Conservation (phyloP, 2,113 vertebrate genomes). For the Rhinopomastus cyanomelas region DNA sequence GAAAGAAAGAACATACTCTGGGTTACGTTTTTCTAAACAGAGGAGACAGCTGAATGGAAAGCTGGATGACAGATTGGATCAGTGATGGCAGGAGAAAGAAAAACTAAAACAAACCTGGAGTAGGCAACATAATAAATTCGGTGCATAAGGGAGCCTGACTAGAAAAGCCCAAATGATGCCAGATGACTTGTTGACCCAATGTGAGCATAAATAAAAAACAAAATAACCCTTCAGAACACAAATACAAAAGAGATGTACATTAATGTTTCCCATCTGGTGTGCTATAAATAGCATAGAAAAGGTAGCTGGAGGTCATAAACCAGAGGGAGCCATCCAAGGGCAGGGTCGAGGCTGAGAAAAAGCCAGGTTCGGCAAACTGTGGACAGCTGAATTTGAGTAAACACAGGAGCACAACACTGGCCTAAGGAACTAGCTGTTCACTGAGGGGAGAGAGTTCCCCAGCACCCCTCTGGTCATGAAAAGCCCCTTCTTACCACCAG, state of each 20-base stretch:
- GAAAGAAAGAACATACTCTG: background rate
- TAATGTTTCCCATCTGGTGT: background rate
- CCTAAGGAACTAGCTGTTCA: background rate
- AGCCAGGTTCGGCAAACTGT: background rate
- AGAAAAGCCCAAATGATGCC: background rate
- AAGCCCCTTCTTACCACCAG: background rate
- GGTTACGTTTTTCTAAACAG: conserved; percentile 20
- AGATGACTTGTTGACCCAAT: background rate
- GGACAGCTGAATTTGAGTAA: background rate
- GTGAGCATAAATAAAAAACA: background rate
- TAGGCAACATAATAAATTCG: background rate
- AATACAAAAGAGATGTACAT: background rate
- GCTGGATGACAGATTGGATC: conserved; percentile 7
- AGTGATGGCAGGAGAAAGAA: background rate
- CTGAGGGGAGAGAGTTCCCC: background rate
- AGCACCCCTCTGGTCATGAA: background rate
- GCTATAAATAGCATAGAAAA: background rate
- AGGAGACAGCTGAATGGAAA: conserved; percentile 47
- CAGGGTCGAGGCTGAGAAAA: background rate
- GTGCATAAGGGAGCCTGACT: background rate
- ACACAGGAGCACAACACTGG: background rate
- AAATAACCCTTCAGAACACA: background rate
- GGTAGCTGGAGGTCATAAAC: background rate
- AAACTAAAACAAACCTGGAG: conserved; percentile 18
- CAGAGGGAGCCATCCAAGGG: background rate